Conservation (phyloP, 2,888 invertebrate species). For the Entomobrya multifasciata region DNA sequence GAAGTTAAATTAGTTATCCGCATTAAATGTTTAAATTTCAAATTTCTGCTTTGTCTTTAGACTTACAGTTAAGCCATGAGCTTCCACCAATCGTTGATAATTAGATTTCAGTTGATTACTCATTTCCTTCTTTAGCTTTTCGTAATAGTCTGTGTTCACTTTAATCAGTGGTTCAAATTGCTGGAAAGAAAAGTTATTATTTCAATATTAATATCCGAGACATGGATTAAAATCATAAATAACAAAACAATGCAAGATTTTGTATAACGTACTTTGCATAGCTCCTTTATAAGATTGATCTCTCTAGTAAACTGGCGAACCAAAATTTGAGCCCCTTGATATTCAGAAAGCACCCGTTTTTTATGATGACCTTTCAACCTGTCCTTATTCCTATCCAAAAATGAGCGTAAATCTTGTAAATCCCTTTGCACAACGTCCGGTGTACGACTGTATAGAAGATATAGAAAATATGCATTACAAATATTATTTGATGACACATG, state of each 20-base stretch:
- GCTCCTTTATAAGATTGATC: constrained; percentile 22
- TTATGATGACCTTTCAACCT: constrained; percentile 29
- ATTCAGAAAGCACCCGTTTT: neutral
- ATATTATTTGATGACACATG: neutral
- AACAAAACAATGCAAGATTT: no score
- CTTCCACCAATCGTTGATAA: constrained; percentile 38
- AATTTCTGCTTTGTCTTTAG: neutral
- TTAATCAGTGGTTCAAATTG: constrained; percentile 51
- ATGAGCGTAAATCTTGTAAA: neutral
- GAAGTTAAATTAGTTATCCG: neutral
- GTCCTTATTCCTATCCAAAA: constrained; percentile 8
- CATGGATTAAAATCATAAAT: no score
- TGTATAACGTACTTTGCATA: constrained; percentile 4
- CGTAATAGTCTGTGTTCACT: constrained; percentile 7
- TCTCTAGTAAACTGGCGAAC: constrained; percentile 18
- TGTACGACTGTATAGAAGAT: no score
- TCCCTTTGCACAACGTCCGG: constrained; percentile 34
- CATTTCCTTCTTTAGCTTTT: constrained; percentile 33
- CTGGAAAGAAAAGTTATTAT: constrained; percentile 13
- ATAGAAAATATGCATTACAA: neutral
- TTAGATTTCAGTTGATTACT: constrained; percentile 8
- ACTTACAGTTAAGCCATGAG: constrained; percentile 46
- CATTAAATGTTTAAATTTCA: neutral
- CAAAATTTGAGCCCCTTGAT: constrained; percentile 12
- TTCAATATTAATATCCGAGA: neutral